These are phyloP conservation scores for Chloromyia formosa DNA, from an alignment of 2,888 invertebrate species.

Conservation along the genomic window DNA sequence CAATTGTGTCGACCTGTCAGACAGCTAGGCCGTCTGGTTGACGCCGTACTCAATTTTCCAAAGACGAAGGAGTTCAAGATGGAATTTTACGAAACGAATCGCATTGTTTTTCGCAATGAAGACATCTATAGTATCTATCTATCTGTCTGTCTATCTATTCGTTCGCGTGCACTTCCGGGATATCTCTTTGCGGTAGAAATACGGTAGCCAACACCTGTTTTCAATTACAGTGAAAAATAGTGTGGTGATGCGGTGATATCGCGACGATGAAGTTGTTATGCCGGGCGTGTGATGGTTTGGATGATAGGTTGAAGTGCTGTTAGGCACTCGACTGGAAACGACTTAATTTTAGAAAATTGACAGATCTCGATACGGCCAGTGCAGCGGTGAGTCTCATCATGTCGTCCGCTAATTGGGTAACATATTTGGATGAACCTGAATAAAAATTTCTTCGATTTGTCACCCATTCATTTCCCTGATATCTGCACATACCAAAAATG, in stretches of 20 bases:
- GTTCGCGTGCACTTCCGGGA: conserved; percentile 34
- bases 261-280: conserved; percentile 9
- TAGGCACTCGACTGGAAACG: too few relatives aligned
- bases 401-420: background rate
- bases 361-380: too few relatives aligned
- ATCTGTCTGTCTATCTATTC: conserved; percentile 25
- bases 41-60: conserved; percentile 8
- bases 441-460: background rate
- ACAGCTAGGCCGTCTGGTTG: too few relatives aligned
- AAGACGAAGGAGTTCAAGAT: background rate
- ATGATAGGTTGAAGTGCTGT: background rate
- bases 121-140: too few relatives aligned
- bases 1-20: too few relatives aligned
- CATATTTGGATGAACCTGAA: background rate
- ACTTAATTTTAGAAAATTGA: too few relatives aligned
- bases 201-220: conserved; percentile 16
- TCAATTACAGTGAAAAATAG: conserved; percentile 2
- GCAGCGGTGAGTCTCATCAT: background rate
- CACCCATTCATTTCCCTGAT: background rate
- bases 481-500: background rate
- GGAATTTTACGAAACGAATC: conserved; percentile 15
- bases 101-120: conserved; percentile 25
- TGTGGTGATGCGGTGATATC: conserved; percentile 1
- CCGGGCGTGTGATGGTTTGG: background rate
- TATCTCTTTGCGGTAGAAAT: background rate